Conservation (phyloP, 2,888 invertebrate species). For the Aromia moschata region DNA sequence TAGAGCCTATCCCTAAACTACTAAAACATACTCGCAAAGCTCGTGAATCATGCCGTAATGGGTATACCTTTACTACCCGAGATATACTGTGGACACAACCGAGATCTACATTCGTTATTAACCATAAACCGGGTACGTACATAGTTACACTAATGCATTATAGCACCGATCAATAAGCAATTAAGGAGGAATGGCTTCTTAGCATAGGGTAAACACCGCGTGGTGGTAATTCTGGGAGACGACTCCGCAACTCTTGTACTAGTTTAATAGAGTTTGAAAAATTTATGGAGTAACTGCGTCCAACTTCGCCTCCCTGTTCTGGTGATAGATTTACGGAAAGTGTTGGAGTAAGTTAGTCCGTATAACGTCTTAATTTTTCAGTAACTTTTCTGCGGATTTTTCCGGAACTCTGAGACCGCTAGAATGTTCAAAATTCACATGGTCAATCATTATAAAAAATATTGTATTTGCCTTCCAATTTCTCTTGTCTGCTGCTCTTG, state of each 20-base stretch:
- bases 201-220: background rate
- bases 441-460: no score
- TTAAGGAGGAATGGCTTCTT: constrained; percentile 2
- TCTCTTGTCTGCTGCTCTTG: no score
- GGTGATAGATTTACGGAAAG: background rate
- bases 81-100: background rate
- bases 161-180: constrained; percentile 6
- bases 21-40: background rate
- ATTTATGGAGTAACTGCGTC: background rate
- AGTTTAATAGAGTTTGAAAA: background rate
- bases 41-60: background rate
- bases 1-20: no score
- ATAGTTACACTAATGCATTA: background rate
- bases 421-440: no score
- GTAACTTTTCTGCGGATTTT: no score
- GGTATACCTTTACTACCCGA: background rate
- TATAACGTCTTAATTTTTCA: background rate
- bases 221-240: background rate
- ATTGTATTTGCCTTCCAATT: no score
- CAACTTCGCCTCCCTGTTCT: background rate
- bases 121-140: background rate
- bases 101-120: background rate
- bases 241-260: background rate
- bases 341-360: background rate
- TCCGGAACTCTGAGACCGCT: no score